Conservation (phyloP, 2,888 invertebrate species). For the Diloba caeruleocephala region DNA sequence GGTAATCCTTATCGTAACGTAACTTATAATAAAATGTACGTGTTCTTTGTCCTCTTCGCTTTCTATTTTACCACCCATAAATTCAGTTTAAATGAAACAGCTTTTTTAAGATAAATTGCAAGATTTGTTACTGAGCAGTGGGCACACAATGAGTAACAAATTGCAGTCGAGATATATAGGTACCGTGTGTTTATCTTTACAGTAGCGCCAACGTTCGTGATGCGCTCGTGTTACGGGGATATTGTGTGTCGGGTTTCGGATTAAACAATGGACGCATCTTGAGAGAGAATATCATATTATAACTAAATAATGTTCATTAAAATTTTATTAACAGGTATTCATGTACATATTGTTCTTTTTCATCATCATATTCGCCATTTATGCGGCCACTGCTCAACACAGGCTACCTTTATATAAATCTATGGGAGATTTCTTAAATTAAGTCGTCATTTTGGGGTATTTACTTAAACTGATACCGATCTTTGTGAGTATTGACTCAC, state of each 20-base stretch:
- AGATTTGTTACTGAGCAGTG: slow-evolving; percentile 50
- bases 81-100: slow-evolving; percentile 47
- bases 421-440: too few species aligned
- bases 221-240: slow-evolving; percentile 47
- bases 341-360: too few species aligned
- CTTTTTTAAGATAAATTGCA: slow-evolving; percentile 56
- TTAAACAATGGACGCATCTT: slow-evolving; percentile 42
- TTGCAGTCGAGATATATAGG: slow-evolving; percentile 62
- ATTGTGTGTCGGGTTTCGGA: slow-evolving; percentile 44
- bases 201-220: slow-evolving; percentile 47
- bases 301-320: slow-evolving; percentile 46
- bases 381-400: too few species aligned
- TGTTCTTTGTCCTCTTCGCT: slow-evolving; percentile 32
- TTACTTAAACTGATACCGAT: too few species aligned
- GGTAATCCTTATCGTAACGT: too few species aligned
- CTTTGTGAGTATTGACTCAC: too few species aligned
- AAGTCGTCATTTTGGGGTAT: too few species aligned
- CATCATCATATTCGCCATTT: too few species aligned
- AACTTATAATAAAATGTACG: too few species aligned
- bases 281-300: slow-evolving; percentile 35
- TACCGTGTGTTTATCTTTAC: slow-evolving; percentile 61
- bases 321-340: slow-evolving; percentile 24
- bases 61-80: slow-evolving; percentile 27
- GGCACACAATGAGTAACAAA: slow-evolving; percentile 74
- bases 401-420: too few species aligned